Evolutionary conservation across 2,888 invertebrate species (phyloP), one percentile per base, ranked within the genome.

Genomic region (Lissocephala sabroskyi): DNA sequence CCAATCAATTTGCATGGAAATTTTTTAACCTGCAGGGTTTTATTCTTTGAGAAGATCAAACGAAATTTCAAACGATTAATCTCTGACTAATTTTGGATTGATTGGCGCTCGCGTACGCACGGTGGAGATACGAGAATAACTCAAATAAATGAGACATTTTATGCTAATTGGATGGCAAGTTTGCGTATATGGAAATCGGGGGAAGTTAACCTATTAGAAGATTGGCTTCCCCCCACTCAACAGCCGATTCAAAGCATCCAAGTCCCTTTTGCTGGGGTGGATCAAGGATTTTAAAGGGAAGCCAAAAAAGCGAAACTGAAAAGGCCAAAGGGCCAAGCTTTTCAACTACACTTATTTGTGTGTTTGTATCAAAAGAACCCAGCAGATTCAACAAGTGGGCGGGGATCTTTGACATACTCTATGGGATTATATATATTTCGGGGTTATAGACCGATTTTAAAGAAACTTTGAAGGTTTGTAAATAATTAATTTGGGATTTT

Each of bases 21-120:
- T n/a, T n/a, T n/a, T n/a, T n/a, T n/a, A n/a, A n/a, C n/a, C n/a
- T n/a, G n/a, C n/a, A n/a, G n/a, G n/a, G n/a, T n/a, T n/a, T n/a
- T n/a, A n/a, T n/a, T n/a, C n/a, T n/a, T n/a, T n/a, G n/a, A n/a
- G n/a, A 79, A 79, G 79, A 71, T 81, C 81, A 81, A 81, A 81
- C 73, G 67, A 66, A 75, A 74, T 75, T 77, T 78, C 79, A 78
- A 74, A 78, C 80, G 73, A 82, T 81, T 82, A 82, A 81, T 81
- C 81, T 81, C 79, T 78, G 76, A 79, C 79, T 81, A 74, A 81
- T 80, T 82, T 80, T 79, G 76, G 76, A 80, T 80, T 80, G 80
- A 81, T 81, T 81, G 81, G 81, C 81, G 79, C 76, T 78, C 75
- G 77, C 75, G 68, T 79, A 79, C 73, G 73, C 71, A 75, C 67